A percentile compares a stretch with the other conserved stretches of the same genome.
Evolutionary conservation across 2,797 vertebrate genomes (phyloP).

Genomic region (Coregonus ussuriensis): DNA sequence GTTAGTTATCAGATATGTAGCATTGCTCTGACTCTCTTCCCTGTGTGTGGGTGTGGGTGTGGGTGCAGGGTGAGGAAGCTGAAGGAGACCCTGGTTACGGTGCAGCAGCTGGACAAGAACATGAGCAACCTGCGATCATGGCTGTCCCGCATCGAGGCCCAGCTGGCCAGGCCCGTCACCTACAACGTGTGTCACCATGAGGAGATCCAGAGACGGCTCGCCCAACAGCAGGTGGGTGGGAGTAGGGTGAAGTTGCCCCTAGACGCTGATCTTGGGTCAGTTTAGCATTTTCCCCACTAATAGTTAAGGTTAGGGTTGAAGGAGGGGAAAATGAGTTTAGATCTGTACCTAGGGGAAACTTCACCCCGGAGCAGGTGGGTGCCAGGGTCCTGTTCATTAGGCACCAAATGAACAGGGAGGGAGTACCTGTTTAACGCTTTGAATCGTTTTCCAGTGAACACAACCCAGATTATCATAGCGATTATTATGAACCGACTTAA

Average conservation of each 20-base stretch:
- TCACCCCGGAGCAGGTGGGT: not conserved
- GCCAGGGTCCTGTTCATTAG: not conserved
- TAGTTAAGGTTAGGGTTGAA: not conserved
- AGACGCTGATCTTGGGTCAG: not conserved
- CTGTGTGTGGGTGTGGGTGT: not conserved
- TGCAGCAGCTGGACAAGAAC: constrained; percentile 92
- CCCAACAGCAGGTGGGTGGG: constrained; percentile 88
- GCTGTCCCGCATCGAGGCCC: constrained; percentile 86
- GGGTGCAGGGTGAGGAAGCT: constrained; percentile 89
- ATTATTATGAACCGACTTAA: not conserved
- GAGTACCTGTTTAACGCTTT: not conserved
- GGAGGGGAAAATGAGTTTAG: not conserved
- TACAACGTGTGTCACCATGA: constrained; percentile 89
- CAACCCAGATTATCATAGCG: not conserved
- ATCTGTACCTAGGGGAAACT: not conserved
- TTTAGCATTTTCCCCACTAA: not conserved
- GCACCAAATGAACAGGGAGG: not conserved
- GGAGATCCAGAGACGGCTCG: constrained; percentile 93
- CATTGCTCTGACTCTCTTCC: not conserved
- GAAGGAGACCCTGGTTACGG: constrained; percentile 88
- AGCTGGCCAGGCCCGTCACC: constrained; percentile 86
- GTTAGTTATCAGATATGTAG: not conserved
- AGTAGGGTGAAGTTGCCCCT: not conserved
- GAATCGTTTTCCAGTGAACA: not conserved
- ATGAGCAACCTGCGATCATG: constrained; percentile 95